Conservation (phyloP, 2,113 vertebrate genomes). For the Mastomys natalensis region DNA sequence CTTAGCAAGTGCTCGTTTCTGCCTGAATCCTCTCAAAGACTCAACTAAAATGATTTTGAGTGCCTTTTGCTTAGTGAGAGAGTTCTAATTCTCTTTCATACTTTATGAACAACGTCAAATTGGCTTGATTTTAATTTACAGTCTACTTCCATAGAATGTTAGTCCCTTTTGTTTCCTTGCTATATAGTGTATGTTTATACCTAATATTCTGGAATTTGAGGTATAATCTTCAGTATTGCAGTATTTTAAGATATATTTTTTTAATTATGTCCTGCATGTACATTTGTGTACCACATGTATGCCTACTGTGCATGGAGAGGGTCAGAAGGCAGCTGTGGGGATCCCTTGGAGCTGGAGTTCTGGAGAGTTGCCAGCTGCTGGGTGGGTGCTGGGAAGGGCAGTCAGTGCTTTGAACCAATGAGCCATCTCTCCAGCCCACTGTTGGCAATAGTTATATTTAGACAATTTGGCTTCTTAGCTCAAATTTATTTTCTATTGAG, state of each 20-base stretch:
- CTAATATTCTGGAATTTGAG: slow-evolving; percentile 39
- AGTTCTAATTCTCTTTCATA: background rate
- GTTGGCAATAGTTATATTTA: background rate
- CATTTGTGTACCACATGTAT: background rate
- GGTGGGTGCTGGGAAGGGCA: background rate
- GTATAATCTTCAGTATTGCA: slow-evolving; percentile 4
- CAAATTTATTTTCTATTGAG: slow-evolving; percentile 43
- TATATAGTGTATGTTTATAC: background rate
- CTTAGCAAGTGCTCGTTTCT: background rate
- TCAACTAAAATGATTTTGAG: slow-evolving; percentile 4
- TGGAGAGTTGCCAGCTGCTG: background rate
- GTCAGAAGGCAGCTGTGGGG: background rate
- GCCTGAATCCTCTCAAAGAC: background rate
- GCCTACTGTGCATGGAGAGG: background rate
- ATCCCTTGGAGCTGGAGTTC: background rate
- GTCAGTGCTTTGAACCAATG: background rate
- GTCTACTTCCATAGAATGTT: slow-evolving; percentile 20
- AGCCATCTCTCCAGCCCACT: background rate
- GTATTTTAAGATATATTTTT: background rate
- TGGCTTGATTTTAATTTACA: slow-evolving; percentile 39
- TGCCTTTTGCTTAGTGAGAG: slow-evolving; percentile 56
- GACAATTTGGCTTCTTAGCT: slow-evolving; percentile 25
- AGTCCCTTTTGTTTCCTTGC: background rate
- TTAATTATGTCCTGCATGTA: background rate
- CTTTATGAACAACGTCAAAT: background rate